These are phyloP conservation scores for Pantherophis vulpinus DNA, from an alignment of 2,797 vertebrate species.

Conservation along the genomic window DNA sequence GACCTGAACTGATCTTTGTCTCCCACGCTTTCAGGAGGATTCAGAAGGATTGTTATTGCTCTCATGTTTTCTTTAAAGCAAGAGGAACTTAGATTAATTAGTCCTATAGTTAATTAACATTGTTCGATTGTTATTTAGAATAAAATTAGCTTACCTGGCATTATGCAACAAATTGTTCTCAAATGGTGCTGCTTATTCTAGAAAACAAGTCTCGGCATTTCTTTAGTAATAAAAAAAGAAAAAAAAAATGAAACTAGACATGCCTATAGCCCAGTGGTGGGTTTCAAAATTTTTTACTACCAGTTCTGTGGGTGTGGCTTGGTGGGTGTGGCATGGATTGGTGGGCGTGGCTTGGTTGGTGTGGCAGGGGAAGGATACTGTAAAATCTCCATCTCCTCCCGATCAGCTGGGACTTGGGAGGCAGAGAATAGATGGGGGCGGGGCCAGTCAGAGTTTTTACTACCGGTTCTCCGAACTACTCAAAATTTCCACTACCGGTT, in stretches of 20 bases:
- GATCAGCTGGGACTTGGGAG: too few relatives aligned
- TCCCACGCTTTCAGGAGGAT: neutral
- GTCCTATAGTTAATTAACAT: neutral
- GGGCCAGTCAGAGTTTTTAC: too few relatives aligned
- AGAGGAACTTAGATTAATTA: neutral
- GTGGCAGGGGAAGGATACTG: too few relatives aligned
- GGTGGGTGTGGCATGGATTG: too few relatives aligned
- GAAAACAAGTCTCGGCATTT: fast-evolving
- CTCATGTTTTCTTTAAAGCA: neutral
- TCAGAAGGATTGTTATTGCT: neutral
- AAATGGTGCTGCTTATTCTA: neutral
- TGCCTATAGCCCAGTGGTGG: neutral
- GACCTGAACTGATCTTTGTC: neutral
- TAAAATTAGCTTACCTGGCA: slow-evolving; percentile 11
- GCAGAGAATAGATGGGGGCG: too few relatives aligned
- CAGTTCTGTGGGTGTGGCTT: too few relatives aligned
- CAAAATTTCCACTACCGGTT: too few relatives aligned
- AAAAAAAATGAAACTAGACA: neutral
- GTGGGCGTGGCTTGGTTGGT: too few relatives aligned
- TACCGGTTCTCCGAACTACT: too few relatives aligned
- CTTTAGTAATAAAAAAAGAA: neutral
- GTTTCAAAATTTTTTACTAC: too few relatives aligned
- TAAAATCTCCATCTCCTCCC: too few relatives aligned
- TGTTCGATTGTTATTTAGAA: slow-evolving; percentile 1
- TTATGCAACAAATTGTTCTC: slow-evolving; percentile 26